A percentile compares a stretch with the other conserved stretches of the same genome.
These are phyloP conservation scores for Ferdinandea cuprea DNA, from an alignment of 2,888 invertebrate genomes.

Conservation along the genomic window DNA sequence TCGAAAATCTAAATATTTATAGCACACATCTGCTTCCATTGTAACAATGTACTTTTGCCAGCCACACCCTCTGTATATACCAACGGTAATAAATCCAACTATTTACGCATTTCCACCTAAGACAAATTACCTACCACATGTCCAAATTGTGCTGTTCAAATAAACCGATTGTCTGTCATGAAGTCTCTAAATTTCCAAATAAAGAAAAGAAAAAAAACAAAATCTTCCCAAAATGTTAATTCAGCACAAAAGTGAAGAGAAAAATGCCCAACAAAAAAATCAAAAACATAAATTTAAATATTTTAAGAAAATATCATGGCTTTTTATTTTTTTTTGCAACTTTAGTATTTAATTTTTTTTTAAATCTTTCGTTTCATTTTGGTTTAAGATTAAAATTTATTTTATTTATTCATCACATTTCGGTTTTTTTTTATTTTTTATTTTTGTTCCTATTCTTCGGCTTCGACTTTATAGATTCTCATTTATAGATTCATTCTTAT, in stretches of 20 bases:
- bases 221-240: constrained; percentile 12
- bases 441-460: constrained; percentile 27
- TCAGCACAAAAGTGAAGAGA: neutral
- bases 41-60: neutral
- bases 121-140: neutral
- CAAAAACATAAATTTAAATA: constrained; percentile 6
- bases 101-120: constrained; percentile 5
- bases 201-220: neutral
- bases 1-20: constrained; percentile 48
- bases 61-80: neutral
- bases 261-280: neutral
- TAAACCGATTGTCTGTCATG: too few relatives aligned
- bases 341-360: constrained; percentile 25
- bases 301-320: constrained; percentile 56
- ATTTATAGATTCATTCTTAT: constrained; percentile 62
- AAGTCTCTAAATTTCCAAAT: neutral
- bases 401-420: constrained; percentile 69
- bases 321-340: constrained; percentile 15
- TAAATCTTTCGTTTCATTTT: constrained; percentile 22
- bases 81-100: constrained; percentile 7
- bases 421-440: constrained; percentile 36
- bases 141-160: neutral
- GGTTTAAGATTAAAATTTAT: constrained; percentile 36
- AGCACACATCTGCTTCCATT: constrained; percentile 42
- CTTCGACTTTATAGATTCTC: constrained; percentile 8